A percentile compares a stretch with the other conserved stretches of the same genome.
These are phyloP conservation scores for Serranus cabrilla DNA, from an alignment of 2,797 vertebrate genomes.

Conservation along the genomic window DNA sequence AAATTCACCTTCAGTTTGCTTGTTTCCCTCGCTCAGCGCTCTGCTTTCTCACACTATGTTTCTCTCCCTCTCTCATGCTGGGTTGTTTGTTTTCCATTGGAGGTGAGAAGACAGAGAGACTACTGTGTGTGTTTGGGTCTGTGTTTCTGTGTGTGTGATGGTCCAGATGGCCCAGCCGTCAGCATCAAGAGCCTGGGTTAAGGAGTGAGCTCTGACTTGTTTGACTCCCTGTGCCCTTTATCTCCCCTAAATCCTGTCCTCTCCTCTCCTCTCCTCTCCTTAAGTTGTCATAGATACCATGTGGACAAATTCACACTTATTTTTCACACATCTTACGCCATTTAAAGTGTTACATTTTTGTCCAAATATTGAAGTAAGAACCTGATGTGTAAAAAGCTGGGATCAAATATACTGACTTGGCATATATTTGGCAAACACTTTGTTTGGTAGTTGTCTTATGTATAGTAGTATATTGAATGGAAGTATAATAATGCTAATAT, in stretches of 20 bases:
- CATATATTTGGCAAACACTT: neutral
- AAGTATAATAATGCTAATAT: neutral
- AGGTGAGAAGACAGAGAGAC: slow-evolving; percentile 71
- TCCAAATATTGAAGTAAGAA: neutral
- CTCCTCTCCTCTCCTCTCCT: neutral
- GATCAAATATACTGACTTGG: neutral
- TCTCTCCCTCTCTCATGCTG: slow-evolving; percentile 57
- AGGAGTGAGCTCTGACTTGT: slow-evolving; percentile 40
- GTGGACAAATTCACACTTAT: neutral
- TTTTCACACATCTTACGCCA: no score
- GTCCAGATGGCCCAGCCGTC: slow-evolving; percentile 77
- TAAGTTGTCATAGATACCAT: neutral
- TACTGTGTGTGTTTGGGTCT: slow-evolving; percentile 56
- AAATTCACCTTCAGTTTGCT: slow-evolving; percentile 6
- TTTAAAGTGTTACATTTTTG: neutral
- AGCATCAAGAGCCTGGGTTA: slow-evolving; percentile 47
- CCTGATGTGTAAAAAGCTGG: neutral
- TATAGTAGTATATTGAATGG: neutral
- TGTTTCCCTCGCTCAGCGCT: slow-evolving; percentile 9
- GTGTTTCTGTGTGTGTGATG: slow-evolving; percentile 32
- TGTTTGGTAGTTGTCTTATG: neutral
- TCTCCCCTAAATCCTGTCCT: slow-evolving; percentile 25
- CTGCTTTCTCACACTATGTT: slow-evolving; percentile 26
- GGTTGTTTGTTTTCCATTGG: slow-evolving; percentile 74
- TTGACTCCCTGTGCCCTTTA: slow-evolving; percentile 60